Percentiles rank a stretch among this genome's conserved stretches.
Evolutionary conservation across 2,888 invertebrate species (phyloP).

Genomic region (Trissolcus japonicus): DNA sequence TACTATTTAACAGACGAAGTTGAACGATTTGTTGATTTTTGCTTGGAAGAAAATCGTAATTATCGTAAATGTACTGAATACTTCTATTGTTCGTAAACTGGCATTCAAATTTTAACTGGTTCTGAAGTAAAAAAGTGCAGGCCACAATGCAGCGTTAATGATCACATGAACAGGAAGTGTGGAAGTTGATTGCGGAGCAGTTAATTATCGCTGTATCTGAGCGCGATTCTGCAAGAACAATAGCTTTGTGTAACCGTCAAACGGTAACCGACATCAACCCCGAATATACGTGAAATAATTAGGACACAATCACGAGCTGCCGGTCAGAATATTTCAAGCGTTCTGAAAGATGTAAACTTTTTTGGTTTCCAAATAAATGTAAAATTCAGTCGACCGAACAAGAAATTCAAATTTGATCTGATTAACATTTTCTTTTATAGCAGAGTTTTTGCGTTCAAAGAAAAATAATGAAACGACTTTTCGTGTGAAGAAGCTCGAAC

Average conservation of each 20-base stretch:
- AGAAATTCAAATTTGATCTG: too few relatives aligned
- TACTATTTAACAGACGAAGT: conserved; percentile 2
- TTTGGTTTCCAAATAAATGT: conserved; percentile 24
- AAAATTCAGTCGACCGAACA: conserved; percentile 1
- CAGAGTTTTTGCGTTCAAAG: too few relatives aligned
- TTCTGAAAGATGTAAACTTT: conserved; percentile 30
- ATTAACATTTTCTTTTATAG: too few relatives aligned
- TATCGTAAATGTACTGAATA: conserved; percentile 42
- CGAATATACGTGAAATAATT: conserved; percentile 70
- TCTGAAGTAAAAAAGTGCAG: conserved; percentile 31
- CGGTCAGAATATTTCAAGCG: conserved; percentile 32
- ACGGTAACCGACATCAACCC: conserved; percentile 69
- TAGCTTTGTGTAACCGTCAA: conserved; percentile 66
- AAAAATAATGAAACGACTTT: too few relatives aligned
- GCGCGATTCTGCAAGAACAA: conserved; percentile 67
- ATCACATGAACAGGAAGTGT: conserved; percentile 54
- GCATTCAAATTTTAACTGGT: conserved; percentile 45
- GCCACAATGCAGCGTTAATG: conserved; percentile 53
- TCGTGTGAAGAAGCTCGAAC: too few relatives aligned
- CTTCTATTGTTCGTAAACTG: conserved; percentile 44
- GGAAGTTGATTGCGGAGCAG: conserved; percentile 65
- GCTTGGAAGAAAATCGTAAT: conserved; percentile 33
- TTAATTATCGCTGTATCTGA: conserved; percentile 68
- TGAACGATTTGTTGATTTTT: conserved; percentile 33
- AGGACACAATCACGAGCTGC: conserved; percentile 62